Base-by-base conservation (phyloP, 2,797 vertebrate genomes). In the Tenualosa thibaudeaui region DNA sequence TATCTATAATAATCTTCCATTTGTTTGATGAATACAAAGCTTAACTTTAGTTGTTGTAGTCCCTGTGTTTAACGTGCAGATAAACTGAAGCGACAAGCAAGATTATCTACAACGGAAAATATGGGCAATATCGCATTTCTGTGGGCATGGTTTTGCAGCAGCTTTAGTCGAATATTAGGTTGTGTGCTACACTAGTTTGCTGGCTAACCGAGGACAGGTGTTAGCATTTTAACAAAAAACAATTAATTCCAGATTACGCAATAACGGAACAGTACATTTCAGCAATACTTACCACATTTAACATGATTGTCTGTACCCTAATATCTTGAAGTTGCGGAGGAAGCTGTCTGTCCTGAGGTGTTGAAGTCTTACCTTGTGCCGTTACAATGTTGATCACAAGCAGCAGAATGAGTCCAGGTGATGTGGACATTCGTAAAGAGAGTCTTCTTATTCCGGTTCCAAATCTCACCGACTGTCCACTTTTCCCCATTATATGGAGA, bases 351-450 rank as follows among this genome's bases (percentile, higher is more conserved):
- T 78, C 71, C 40, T 46, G 17, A 46, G 71, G 71, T 75, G 68
- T 75, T 75, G 0, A 78, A 78, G 40, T 51, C 94, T 96, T 96
- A 97, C 97, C 96, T 96, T 96, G 96, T 62, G 95, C 94, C 7
- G 96, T 93, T 85, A 95, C 96, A 58, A 94, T 89, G 89, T 94
- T 94, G 86, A 92, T 91, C 86, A 96, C 94, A 81, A 95, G 91
- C 91, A 97, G 94, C 85, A 98, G 93, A 22, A 97, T 94, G 93
- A 97, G 92, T 85, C 95, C 95, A 93, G 96, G 96, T 89, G 90
- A 78, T 78, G 96, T 94, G 88, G 95, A 93, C 93, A 95, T 96
- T 88, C 95, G 96, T 91, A 94, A 90, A 92, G 94, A 91, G 94
- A 95, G 93, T 86, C 93, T 95, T 88, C 86, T 81, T 85, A 92